Base-by-base conservation (phyloP, 2,113 vertebrate species). In the Esox niger region DNA sequence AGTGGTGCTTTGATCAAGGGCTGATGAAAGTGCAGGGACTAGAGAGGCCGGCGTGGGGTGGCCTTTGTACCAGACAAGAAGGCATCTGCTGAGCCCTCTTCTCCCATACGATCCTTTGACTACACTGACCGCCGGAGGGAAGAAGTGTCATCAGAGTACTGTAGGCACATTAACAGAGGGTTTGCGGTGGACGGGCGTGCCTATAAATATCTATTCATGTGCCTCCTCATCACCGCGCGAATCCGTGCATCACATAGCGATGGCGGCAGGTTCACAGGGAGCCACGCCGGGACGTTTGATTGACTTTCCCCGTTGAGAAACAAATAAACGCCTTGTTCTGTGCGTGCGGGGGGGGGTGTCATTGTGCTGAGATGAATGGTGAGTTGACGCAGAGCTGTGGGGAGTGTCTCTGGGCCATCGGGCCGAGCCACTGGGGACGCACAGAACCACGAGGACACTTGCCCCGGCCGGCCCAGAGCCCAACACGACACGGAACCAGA, bases 61-160 rank as follows among this genome's bases (percentile, higher is more conserved):
- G 79, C 79, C 90, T 95, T 96, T 94, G 92, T 96, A 88, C 92
- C 88, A 82, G 81, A 94, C 91, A 92, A 94, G 93, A 93, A 93
- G 89, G 93, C 94, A 94, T 96, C 94, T 95, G 93, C 90, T 57
- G 64, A 86, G 71, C 82, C 87, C 88, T 89, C 76, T 80, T 74
- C 76, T 76, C 71, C 81, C 71, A 55, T 84, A 73, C 81, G 88
- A n/a, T n/a, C n/a, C n/a, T n/a, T n/a, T n/a, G n/a, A n/a, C n/a
- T n/a, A n/a, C n/a, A n/a, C 91, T 33, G 7, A 0, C 70, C 88
- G 91, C 92, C 92, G 93, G 91, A 90, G 82, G 76, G 76, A 87
- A 83, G 79, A 82, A 89, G 88, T 91, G 85, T 95, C 87, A 90
- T 84, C 88, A 21, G 81, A 79, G 76, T 79, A 60, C 79, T 80